Evolutionary conservation across 1,140 invertebrate species (phyloP).

Genomic region (Glomeris maerens): DNA sequence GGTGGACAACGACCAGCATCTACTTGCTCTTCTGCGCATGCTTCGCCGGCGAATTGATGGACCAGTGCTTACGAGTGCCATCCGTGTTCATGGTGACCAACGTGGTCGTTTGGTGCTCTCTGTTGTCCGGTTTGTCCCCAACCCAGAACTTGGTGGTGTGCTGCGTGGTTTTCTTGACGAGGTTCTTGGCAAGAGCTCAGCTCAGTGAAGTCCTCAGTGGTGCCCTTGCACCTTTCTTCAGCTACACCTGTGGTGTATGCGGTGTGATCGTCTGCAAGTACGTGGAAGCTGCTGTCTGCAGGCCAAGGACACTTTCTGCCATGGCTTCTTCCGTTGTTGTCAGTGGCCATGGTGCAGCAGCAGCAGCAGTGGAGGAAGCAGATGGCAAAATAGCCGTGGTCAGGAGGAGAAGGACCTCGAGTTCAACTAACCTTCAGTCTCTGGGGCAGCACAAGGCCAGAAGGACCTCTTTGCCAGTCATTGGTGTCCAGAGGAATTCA

Average conservation of each 20-base stretch:
- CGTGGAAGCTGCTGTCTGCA: slow-evolving; percentile 28
- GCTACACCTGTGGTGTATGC: slow-evolving; percentile 27
- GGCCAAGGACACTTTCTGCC: slow-evolving; percentile 20
- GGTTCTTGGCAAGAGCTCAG: slow-evolving; percentile 27
- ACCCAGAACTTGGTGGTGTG: slow-evolving; percentile 26
- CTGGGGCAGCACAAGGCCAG: slow-evolving; percentile 25
- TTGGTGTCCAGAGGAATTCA: slow-evolving; percentile 28
- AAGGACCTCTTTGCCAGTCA: slow-evolving; percentile 30
- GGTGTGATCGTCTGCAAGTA: slow-evolving; percentile 31
- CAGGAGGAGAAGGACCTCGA: slow-evolving; percentile 24
- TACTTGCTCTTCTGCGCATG: slow-evolving; percentile 31
- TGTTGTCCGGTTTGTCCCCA: slow-evolving; percentile 25
- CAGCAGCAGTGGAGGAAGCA: background rate
- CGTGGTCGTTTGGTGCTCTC: slow-evolving; percentile 27
- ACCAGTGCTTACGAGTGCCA: slow-evolving; percentile 21
- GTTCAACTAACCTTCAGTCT: slow-evolving; percentile 25
- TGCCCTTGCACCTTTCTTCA: slow-evolving; percentile 25
- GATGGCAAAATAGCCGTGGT: slow-evolving; percentile 31
- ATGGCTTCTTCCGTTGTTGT: background rate
- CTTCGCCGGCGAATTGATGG: slow-evolving; percentile 28
- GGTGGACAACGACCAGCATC: slow-evolving; percentile 30
- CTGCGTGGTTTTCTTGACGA: slow-evolving; percentile 20
- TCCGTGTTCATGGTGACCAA: slow-evolving; percentile 25
- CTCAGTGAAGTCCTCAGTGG: slow-evolving; percentile 26
- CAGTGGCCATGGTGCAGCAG: background rate